Evolutionary conservation across 2,888 invertebrate genomes (phyloP).

Genomic region (Cerastis leucographa): DNA sequence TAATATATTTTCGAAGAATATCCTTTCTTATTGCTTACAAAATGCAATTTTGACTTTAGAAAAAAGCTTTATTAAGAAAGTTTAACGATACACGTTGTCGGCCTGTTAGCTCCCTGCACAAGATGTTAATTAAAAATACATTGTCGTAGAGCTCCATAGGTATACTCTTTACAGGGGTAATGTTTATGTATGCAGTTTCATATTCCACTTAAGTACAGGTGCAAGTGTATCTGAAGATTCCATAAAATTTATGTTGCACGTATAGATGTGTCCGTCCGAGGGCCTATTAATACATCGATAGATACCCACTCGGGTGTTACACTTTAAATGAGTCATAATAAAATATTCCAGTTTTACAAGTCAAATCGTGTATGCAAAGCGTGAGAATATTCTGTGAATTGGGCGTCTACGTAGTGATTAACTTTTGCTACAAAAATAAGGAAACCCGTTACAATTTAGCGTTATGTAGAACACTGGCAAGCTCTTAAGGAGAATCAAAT

Average conservation of each 20-base stretch:
- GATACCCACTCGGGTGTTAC: slow-evolving; percentile 53
- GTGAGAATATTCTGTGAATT: slow-evolving; percentile 72
- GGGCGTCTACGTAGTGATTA: slow-evolving; percentile 65
- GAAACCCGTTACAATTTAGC: slow-evolving; percentile 72
- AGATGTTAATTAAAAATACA: slow-evolving; percentile 44
- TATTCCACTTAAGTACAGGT: slow-evolving; percentile 59
- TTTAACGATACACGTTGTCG: background rate
- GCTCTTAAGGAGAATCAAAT: slow-evolving; percentile 52
- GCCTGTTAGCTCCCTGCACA: background rate
- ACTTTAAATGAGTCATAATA: slow-evolving; percentile 70
- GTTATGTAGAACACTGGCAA: slow-evolving; percentile 57
- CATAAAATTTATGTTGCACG: slow-evolving; percentile 50
- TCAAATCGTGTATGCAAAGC: slow-evolving; percentile 69
- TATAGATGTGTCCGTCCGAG: slow-evolving; percentile 39
- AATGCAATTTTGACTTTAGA: background rate
- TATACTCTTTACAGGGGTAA: slow-evolving; percentile 15
- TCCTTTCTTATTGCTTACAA: background rate
- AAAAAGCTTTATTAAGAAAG: slow-evolving; percentile 4
- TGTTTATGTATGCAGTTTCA: slow-evolving; percentile 47
- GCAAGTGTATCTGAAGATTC: slow-evolving; percentile 45
- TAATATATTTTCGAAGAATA: background rate
- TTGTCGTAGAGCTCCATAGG: slow-evolving; percentile 30
- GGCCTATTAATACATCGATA: slow-evolving; percentile 58
- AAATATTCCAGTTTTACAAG: slow-evolving; percentile 71
- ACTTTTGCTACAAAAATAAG: slow-evolving; percentile 72